Evolutionary conservation across 2,797 vertebrate species (phyloP).

Genomic region (Calcarius lapponicus): DNA sequence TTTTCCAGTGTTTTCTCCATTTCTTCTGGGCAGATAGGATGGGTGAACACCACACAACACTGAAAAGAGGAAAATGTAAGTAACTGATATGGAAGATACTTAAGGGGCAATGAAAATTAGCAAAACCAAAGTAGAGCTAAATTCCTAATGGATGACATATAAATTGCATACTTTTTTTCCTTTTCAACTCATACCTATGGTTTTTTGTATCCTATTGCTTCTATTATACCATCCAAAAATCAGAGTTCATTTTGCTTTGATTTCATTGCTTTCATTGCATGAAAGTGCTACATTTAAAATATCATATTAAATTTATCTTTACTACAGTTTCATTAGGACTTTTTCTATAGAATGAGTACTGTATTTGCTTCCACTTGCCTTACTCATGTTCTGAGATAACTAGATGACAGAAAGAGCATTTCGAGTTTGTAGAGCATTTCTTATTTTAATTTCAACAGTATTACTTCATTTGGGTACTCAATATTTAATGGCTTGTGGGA

Average conservation of each 20-base stretch:
- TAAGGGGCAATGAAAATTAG: background rate
- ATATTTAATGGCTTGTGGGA: constrained; percentile 9
- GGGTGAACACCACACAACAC: background rate
- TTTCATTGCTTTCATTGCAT: background rate
- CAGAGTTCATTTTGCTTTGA: background rate
- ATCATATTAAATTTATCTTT: background rate
- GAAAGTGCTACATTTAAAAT: background rate
- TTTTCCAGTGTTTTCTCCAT: background rate
- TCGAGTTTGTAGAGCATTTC: background rate
- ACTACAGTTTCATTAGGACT: background rate
- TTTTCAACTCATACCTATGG: background rate
- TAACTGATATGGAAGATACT: background rate
- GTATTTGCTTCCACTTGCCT: background rate
- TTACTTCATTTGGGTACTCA: constrained; percentile 9
- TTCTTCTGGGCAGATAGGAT: background rate
- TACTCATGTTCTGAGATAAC: background rate
- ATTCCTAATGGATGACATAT: background rate
- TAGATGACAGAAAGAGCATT: background rate
- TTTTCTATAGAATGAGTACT: background rate
- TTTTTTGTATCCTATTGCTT: background rate
- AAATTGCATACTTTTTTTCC: background rate
- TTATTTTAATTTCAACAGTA: background rate
- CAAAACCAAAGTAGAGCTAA: background rate
- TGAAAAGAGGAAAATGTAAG: background rate
- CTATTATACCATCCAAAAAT: background rate